Conservation (phyloP, 2,113 vertebrate genomes). For the Chloropsis hardwickii region DNA sequence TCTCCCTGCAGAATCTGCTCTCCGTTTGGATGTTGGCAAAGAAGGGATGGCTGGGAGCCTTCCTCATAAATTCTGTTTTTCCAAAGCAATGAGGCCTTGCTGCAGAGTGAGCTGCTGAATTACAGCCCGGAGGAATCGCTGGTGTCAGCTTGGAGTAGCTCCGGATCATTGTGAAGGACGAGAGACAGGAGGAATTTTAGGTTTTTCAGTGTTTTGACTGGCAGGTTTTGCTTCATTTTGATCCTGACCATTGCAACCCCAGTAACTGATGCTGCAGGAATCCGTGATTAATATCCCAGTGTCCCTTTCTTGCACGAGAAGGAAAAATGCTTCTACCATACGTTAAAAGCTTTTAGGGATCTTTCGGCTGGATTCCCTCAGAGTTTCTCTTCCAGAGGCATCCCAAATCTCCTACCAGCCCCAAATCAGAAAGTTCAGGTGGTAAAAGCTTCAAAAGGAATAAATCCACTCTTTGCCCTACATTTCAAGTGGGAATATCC, state of each 20-base stretch:
- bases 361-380: neutral
- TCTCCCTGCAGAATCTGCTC: neutral
- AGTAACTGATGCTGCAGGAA: neutral
- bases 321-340: neutral
- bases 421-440: neutral
- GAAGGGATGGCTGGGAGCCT: neutral
- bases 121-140: neutral
- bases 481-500: rapidly evolving
- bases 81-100: neutral
- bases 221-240: neutral
- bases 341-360: neutral
- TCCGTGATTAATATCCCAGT: neutral
- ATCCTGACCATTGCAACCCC: neutral
- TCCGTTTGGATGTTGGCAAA: neutral
- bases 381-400: neutral
- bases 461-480: neutral
- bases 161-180: neutral
- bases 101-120: neutral
- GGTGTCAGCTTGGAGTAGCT: neutral
- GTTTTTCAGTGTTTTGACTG: neutral
- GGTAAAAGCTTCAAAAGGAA: neutral
- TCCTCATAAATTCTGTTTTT: neutral
- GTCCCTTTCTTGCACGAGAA: neutral
- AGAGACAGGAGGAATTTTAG: neutral
- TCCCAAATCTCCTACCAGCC: neutral